phyloP scores from a whole-genome alignment of 2,888 invertebrate species.

The Oxyscelio sp. region DNA sequence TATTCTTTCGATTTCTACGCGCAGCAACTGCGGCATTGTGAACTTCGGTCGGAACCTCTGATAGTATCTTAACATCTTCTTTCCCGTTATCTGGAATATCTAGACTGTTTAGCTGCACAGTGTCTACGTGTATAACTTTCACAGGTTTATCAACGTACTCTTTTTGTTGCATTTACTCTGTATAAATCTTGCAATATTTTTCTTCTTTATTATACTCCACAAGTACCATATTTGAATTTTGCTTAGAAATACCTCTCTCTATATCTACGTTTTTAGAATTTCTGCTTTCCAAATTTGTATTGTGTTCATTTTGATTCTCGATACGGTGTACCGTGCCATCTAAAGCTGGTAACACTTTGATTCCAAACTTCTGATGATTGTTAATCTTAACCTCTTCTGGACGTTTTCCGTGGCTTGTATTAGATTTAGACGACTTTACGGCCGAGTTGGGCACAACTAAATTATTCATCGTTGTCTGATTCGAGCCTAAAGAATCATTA shows the following conservation, averaged over 20 bases:
- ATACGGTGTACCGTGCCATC: constrained; percentile 86
- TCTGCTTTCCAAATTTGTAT: constrained; percentile 86
- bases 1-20: constrained; percentile 91
- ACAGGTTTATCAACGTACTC: constrained; percentile 85
- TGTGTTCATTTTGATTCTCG: constrained; percentile 87
- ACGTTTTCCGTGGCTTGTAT: constrained; percentile 82
- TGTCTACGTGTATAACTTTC: constrained; percentile 83
- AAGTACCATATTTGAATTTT: constrained; percentile 39
- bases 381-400: constrained; percentile 90
- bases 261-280: constrained; percentile 83
- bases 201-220: constrained; percentile 72
- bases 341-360: constrained; percentile 90
- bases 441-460: constrained; percentile 80
- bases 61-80: constrained; percentile 89
- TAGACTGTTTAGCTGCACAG: constrained; percentile 71
- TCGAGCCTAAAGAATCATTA: constrained; percentile 87
- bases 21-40: constrained; percentile 93
- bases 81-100: constrained; percentile 79
- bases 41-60: constrained; percentile 92
- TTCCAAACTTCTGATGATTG: constrained; percentile 91
- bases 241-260: constrained; percentile 73
- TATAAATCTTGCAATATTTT: constrained; percentile 79
- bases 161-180: constrained; percentile 75
- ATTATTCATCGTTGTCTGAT: constrained; percentile 87
- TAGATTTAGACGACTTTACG: constrained; percentile 84